Conservation (phyloP, 2,113 vertebrate species). For the Carassius carassius region DNA sequence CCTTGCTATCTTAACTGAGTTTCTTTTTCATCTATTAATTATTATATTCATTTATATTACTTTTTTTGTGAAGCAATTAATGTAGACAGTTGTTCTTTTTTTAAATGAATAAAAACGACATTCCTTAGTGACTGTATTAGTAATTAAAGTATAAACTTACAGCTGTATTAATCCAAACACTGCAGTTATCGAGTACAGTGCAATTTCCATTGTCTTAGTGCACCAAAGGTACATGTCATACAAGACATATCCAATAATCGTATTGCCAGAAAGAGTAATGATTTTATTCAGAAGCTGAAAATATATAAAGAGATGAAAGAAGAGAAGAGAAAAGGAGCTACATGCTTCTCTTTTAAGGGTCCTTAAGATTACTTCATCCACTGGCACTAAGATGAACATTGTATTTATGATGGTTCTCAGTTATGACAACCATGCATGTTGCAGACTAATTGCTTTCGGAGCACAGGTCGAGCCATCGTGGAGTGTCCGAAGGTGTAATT, state of each 20-base stretch:
- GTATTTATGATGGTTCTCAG: slow-evolving; percentile 47
- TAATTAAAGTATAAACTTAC: slow-evolving; percentile 30
- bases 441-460: slow-evolving; percentile 35
- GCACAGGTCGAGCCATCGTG: not conserved
- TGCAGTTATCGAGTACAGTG: slow-evolving; percentile 30
- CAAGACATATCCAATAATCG: slow-evolving; percentile 68
- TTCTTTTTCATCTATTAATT: not conserved
- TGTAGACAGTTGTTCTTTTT: not conserved
- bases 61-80: not conserved
- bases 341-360: slow-evolving; percentile 27
- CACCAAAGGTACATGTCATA: slow-evolving; percentile 54
- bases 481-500: slow-evolving; percentile 22
- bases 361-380: not conserved
- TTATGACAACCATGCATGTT: slow-evolving; percentile 28
- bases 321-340: slow-evolving; percentile 23
- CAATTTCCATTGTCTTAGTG: slow-evolving; percentile 55
- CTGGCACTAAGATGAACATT: slow-evolving; percentile 51
- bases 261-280: slow-evolving; percentile 70
- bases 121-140: slow-evolving; percentile 12
- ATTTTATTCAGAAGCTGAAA: slow-evolving; percentile 73
- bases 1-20: not conserved
- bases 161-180: slow-evolving; percentile 47
- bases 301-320: slow-evolving; percentile 70
- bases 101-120: not conserved
- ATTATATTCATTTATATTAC: not conserved